Percentiles rank a stretch among this genome's conserved stretches.
Evolutionary conservation across 37 sponge, comb jelly and placozoan genomes (phyloP).

Genomic region (Beroe ovata): DNA sequence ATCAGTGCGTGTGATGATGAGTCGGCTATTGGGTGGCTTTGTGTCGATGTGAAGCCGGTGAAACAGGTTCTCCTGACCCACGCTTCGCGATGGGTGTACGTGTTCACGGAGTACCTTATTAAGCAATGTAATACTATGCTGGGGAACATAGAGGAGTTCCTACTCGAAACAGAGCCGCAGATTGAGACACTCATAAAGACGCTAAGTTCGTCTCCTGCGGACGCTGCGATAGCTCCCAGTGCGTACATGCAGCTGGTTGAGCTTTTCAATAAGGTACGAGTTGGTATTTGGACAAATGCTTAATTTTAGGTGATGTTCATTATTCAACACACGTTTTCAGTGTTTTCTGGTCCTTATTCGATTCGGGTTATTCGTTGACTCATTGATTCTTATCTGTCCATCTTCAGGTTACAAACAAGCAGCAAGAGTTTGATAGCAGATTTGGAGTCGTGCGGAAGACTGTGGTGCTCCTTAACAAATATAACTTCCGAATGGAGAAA

Average conservation of each 20-base stretch:
- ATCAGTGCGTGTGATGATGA: conserved; percentile 10
- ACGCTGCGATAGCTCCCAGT: conserved; percentile 64
- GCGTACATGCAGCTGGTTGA: conserved; percentile 68
- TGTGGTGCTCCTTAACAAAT: conserved; percentile 66
- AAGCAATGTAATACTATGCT: conserved; percentile 64
- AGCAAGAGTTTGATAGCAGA: conserved; percentile 60
- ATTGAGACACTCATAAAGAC: conserved; percentile 74
- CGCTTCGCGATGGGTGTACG: conserved; percentile 77
- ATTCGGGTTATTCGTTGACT: too few species aligned
- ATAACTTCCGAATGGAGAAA: conserved; percentile 68
- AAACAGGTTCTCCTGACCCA: conserved; percentile 76
- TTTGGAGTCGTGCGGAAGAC: conserved; percentile 68
- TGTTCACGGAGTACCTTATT: conserved; percentile 77
- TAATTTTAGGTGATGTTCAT: background rate
- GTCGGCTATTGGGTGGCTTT: conserved; percentile 78
- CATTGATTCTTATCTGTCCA: too few species aligned
- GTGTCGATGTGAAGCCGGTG: conserved; percentile 75
- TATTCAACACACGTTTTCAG: too few species aligned
- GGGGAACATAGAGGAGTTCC: conserved; percentile 72
- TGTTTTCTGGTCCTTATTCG: too few species aligned
- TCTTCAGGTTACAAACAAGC: conserved; percentile 66
- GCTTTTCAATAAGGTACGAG: conserved; percentile 67
- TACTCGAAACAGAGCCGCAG: conserved; percentile 77
- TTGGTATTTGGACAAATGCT: background rate
- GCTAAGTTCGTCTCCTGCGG: conserved; percentile 50